Base-by-base conservation (phyloP, 2,888 invertebrate genomes). In the Erannis defoliaria region DNA sequence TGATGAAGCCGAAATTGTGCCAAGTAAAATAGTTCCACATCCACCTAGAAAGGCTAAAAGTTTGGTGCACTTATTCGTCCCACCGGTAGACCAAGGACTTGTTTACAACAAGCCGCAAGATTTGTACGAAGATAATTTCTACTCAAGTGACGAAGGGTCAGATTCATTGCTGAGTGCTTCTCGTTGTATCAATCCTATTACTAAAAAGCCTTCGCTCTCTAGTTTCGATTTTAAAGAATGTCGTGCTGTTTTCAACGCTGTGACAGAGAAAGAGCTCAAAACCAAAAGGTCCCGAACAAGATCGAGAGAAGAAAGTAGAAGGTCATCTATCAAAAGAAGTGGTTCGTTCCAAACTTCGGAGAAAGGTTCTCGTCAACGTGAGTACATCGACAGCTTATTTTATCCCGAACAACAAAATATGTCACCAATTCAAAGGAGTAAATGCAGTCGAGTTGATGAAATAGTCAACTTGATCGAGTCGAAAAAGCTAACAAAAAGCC, bases 1-100 rank as follows among this genome's bases (percentile, higher is more conserved):
- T 29, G 84, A 90, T 18, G 96, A 96, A 76, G 91, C 94, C 40
- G 96, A 96, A 72, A 97, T 97, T 46, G 93, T 97, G 1, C 97
- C 97, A 0, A 95, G 94, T 0, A 96, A 96, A 82, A 94, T 97
- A 57, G 94, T 97, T 54, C 97, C 97, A 0, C 96, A 97, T 80
- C 97, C 97, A 46, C 97, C 97, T 0, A 93, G 97, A 68, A 95
- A 96, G 81, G 94, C 96, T 0, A 94, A 95, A 58, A 96, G 96
- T 55, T 83, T 96, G 51, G 94, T 96, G 3, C 96, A 96, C 83
- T 87, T 96, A 48, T 95, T 95, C 74, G 92, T 95, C 43, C 94
- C 95, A 65, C 91, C 94, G 3, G 94, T 94, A 16, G 96, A 96
- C 19, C 86, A 94, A 76, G 93, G 93, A 53, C 76, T 94, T 21